Evolutionary conservation across 2,797 vertebrate genomes (phyloP).

Genomic region (Anolis apletophallus): DNA sequence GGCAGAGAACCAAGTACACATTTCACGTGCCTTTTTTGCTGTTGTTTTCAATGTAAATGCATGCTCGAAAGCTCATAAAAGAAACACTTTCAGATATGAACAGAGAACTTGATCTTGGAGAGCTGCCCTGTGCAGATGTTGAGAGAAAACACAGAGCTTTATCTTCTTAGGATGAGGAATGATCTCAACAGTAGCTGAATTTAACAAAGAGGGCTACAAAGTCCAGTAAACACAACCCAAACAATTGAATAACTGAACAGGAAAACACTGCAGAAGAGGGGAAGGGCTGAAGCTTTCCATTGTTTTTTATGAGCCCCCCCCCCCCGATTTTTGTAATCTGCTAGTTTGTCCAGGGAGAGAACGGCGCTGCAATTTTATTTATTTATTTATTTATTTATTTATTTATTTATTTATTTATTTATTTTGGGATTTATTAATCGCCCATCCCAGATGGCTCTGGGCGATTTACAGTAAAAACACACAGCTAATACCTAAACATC

Average conservation of each 20-base stretch:
- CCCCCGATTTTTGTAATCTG: neutral
- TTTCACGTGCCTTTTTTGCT: constrained; percentile 31
- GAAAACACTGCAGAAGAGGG: constrained; percentile 35
- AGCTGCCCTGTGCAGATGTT: constrained; percentile 55
- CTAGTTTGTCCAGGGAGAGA: neutral
- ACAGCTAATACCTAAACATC: too few species aligned
- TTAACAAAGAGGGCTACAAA: constrained; percentile 71
- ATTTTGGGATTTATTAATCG: too few species aligned
- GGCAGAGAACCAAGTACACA: constrained; percentile 3
- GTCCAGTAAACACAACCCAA: constrained; percentile 63
- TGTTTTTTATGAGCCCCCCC: too few species aligned
- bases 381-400: too few species aligned
- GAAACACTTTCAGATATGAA: constrained; percentile 60
- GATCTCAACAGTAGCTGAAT: constrained; percentile 71
- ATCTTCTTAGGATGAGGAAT: constrained; percentile 63
- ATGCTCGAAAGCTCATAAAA: constrained; percentile 59
- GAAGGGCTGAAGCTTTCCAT: constrained; percentile 18
- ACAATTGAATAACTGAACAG: constrained; percentile 62
- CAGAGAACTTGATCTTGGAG: constrained; percentile 60
- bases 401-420: too few species aligned
- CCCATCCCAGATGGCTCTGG: too few species aligned
- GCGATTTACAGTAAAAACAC: too few species aligned
- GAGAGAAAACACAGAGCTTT: constrained; percentile 62
- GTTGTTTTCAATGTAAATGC: constrained; percentile 37
- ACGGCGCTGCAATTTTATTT: neutral